Evolutionary conservation across 2,797 vertebrate genomes (phyloP), one percentile per base, ranked within the genome.

Genomic region (Crenichthys baileyi): DNA sequence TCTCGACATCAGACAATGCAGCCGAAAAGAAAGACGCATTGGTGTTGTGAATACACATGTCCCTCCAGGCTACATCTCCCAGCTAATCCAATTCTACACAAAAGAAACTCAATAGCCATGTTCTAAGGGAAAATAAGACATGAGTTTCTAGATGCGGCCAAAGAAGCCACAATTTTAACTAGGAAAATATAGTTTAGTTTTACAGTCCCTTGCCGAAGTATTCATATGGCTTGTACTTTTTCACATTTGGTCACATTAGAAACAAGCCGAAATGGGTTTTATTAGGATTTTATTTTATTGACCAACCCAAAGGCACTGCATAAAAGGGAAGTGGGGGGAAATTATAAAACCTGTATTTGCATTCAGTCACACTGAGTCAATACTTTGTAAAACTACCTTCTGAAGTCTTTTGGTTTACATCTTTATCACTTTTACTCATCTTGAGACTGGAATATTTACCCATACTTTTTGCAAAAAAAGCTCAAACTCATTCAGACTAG

Each of bases 31-130:
- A 83, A 88, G 81, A 85, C 44, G 15, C 76, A 16, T 70, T 58
- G 76, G 48, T 84, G 83, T 90, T 87, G 84, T 88, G 79, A 91
- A 90, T 88, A 87, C 85, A 79, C 85, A 83, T 68, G 65, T 87
- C 81, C 79, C 89, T 82, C 36, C 46, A 41, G 85, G 81, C 82
- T 84, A 75, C 53, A 63, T 83, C 74, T 84, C 72, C 41, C 36
- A 72, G 58, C 79, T 81, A 53, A 77, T 44, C 70, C 76, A 79
- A 44, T 24, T 72, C 72, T 67, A 13, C 0, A 85, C 85, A 83
- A 85, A 88, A 70, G 77, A 87, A 89, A 84, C 31, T 72, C 84
- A 83, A 80, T 44, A 72, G 70, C 71, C n/a, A 70, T 82, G 79
- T 80, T 83, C 75, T 1, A 0, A 71, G 24, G 65, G n/a, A 72